Base-by-base conservation (phyloP, 2,888 invertebrate species). In the Amblyjoppa fuscipennis region DNA sequence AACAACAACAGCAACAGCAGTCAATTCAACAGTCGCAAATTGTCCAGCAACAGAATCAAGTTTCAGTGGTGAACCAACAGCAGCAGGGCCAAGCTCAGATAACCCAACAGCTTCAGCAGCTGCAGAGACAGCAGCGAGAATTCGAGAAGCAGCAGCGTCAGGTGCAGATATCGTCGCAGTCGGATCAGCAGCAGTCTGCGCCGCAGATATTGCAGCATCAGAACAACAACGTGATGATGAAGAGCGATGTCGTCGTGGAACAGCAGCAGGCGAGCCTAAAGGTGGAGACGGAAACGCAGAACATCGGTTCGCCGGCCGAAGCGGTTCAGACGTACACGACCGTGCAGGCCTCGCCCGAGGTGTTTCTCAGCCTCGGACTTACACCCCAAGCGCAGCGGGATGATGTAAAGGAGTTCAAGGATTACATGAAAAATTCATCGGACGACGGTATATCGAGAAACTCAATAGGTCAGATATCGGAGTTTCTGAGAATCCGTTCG, bases 381-480 rank as follows among this genome's bases (percentile, higher is more conserved):
- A 88, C 91, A 0, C 77, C 91, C 0, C 93, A 93, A 75, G 85
- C 91, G 0, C 88, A 91, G 41, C 91, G 93, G 1, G 93, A 94
- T 1, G 94, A 94, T 2, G 13, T 84, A 0, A 94, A 94, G 77
- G 93, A 94, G 0, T 91, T 91, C 28, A 93, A 93, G 59, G 92
- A 93, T 41, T 93, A 89, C 76, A 85, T 91, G 2, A 93, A 94
- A 73, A 89, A 82, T 9, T 66, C 91, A 0, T 66, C 90, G 0
- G 94, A 94, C 0, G 94, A 94, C 25, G 89, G 88, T 2, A 90
- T 93, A 59, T 89, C 93, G 38, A 92, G 93, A 45, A 92, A 90
- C 71, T 92, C 94, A 2, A 93, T 94, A 9, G 93, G 92, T 13
- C 94, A 93, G 59, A 94, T 94, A 68, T 93, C 94, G 3, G 94